phyloP scores from a whole-genome alignment of 2,888 invertebrate genomes.

The Crocallis elinguaria region DNA sequence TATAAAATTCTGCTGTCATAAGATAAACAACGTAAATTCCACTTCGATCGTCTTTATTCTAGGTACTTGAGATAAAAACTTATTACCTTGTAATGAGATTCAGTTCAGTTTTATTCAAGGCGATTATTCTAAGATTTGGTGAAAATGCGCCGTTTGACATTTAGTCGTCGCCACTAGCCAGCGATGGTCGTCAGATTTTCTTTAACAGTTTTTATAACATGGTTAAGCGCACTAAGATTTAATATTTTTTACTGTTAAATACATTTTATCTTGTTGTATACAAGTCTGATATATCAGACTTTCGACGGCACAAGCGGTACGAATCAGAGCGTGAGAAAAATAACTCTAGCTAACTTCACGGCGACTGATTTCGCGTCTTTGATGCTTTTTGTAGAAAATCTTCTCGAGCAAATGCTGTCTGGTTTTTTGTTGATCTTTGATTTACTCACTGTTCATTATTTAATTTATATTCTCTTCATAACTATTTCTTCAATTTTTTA shows the following conservation, averaged over 20 bases:
- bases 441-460: constrained; percentile 11
- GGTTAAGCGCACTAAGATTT: neutral
- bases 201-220: neutral
- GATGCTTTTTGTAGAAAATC: constrained; percentile 29
- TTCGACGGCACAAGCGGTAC: constrained; percentile 42
- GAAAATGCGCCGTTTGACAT: too few species aligned
- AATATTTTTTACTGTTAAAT: neutral
- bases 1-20: constrained; percentile 6
- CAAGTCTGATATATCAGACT: too few species aligned
- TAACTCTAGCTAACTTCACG: constrained; percentile 56
- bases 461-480: neutral
- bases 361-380: constrained; percentile 44
- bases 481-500: neutral
- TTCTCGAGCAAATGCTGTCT: constrained; percentile 15
- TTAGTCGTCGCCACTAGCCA: too few species aligned
- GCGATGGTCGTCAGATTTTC: neutral
- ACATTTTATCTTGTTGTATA: constrained; percentile 47
- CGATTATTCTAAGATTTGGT: too few species aligned
- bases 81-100: too few species aligned
- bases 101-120: too few species aligned
- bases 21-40: neutral
- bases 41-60: too few species aligned
- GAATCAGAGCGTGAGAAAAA: constrained; percentile 59
- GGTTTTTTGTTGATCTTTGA: constrained; percentile 4
- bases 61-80: too few species aligned